A percentile compares a stretch with the other conserved stretches of the same genome.
These are phyloP conservation scores for Papilio polytes DNA, from an alignment of 1,140 invertebrate genomes.

Conservation along the genomic window DNA sequence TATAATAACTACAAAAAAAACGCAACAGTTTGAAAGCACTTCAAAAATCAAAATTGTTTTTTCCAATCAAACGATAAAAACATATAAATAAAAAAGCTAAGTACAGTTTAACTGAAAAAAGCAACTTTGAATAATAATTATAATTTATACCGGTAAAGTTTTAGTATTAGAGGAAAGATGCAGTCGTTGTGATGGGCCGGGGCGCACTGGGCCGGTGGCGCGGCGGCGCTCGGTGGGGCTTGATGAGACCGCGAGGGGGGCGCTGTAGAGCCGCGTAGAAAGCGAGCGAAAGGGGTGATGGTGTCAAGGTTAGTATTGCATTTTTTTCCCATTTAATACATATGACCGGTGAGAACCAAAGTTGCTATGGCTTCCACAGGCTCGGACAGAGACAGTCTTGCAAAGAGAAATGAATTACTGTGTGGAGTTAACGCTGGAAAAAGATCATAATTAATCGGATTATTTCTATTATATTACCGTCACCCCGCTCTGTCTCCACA, in stretches of 20 bases:
- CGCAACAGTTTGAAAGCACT: neutral
- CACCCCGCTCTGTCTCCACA: no score
- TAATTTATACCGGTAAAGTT: constrained; percentile 22
- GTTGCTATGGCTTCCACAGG: neutral
- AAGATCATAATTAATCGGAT: no score
- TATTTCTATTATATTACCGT: no score
- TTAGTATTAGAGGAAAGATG: constrained; percentile 27
- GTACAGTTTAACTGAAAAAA: neutral
- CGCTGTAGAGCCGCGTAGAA: constrained; percentile 8
- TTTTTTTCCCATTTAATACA: constrained; percentile 1
- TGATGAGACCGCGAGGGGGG: neutral
- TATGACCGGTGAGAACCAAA: neutral
- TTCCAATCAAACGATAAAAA: neutral
- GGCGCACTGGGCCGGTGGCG: neutral
- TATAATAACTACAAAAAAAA: neutral
- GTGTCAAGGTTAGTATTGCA: constrained; percentile 26
- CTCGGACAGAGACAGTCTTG: no score
- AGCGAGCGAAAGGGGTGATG: constrained; percentile 33
- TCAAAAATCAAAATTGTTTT: no score
- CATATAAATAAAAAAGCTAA: neutral
- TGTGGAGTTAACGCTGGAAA: no score
- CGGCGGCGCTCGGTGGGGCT: constrained; percentile 7
- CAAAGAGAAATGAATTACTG: no score
- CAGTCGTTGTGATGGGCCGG: neutral
- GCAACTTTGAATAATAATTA: constrained; percentile 16